Evolutionary conservation across 2,797 vertebrate species (phyloP).

Genomic region (Acanthornis magna): DNA sequence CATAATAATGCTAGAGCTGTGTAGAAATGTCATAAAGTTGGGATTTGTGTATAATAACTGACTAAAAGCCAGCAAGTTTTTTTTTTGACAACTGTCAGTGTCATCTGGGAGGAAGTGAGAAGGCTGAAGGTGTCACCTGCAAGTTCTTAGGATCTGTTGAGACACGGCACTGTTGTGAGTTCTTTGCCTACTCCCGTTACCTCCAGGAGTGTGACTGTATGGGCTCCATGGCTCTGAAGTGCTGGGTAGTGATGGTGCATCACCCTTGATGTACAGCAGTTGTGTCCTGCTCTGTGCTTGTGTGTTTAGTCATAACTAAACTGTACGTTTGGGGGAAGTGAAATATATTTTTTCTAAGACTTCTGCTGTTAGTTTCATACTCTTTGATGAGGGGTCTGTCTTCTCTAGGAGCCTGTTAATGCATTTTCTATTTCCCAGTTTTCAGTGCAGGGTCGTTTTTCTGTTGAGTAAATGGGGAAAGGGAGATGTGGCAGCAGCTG

Average conservation of each 20-base stretch:
- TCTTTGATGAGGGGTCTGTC: background rate
- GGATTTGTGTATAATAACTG: background rate
- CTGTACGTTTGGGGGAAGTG: accelerated
- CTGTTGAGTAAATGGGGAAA: background rate
- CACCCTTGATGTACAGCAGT: background rate
- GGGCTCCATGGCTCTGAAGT: background rate
- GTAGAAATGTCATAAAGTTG: background rate
- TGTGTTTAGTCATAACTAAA: background rate
- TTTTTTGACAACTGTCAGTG: background rate
- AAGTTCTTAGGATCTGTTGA: background rate
- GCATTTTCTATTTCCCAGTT: background rate
- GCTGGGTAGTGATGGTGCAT: background rate
- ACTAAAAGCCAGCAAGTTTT: background rate
- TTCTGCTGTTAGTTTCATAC: background rate
- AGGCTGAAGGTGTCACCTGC: background rate
- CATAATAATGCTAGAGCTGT: background rate
- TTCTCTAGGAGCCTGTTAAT: background rate
- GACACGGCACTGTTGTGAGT: background rate
- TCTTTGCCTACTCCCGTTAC: background rate
- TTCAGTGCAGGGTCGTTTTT: background rate
- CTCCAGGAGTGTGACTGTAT: background rate
- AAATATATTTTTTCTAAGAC: background rate
- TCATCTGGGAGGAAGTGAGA: background rate
- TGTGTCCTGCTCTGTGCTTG: background rate
- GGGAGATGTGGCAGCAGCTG: background rate